phyloP scores from a whole-genome alignment of 2,113 vertebrate species.

The Myotis davidii region DNA sequence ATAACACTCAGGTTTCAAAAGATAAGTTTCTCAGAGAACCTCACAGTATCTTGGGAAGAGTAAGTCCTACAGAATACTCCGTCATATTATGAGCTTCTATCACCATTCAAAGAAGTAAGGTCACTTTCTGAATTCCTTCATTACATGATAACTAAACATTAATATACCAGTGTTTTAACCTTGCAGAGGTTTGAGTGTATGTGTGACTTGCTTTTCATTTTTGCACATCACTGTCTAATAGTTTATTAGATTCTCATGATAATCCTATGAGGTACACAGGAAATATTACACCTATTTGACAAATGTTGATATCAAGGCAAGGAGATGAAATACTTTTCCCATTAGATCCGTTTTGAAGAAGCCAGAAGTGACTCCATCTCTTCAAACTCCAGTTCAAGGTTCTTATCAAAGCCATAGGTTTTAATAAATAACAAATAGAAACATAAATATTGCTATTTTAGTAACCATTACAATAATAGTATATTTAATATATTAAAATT shows the following conservation, averaged over 20 bases:
- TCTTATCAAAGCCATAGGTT: slow-evolving; percentile 2
- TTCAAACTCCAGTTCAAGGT: background rate
- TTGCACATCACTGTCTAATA: background rate
- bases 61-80: background rate
- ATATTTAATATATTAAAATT: background rate
- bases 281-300: background rate
- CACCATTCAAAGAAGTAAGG: background rate
- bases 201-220: slow-evolving; percentile 10
- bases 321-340: background rate
- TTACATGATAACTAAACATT: background rate
- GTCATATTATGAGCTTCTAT: background rate
- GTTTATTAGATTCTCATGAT: background rate
- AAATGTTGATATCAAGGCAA: background rate
- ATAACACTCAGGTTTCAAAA: slow-evolving; percentile 43
- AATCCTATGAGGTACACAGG: background rate
- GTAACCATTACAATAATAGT: background rate
- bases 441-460: background rate
- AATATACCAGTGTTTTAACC: background rate
- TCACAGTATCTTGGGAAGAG: background rate
- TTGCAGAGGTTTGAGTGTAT: background rate
- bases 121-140: background rate
- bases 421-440: background rate
- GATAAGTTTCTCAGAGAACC: slow-evolving; percentile 48
- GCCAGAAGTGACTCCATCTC: background rate
- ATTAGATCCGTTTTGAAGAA: background rate